These are phyloP conservation scores for Dryoscopus gambensis DNA, from an alignment of 2,113 vertebrate genomes.

Conservation along the genomic window DNA sequence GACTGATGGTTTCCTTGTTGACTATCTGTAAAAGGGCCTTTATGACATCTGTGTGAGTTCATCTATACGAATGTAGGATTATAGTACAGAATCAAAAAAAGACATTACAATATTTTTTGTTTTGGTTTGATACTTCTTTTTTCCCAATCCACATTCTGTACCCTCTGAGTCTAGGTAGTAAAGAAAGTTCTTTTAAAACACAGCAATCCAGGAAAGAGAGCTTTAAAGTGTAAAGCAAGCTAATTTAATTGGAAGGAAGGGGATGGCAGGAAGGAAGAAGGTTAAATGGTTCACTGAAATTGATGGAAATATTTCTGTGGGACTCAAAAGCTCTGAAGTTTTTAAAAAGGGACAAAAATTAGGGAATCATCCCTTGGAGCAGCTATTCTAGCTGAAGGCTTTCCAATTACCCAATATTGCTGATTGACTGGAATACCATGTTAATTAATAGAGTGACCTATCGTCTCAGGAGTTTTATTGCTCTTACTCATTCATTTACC, in stretches of 20 bases:
- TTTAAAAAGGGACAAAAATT: constrained; percentile 9
- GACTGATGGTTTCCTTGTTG: not conserved
- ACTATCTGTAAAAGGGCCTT: not conserved
- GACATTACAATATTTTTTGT: not conserved
- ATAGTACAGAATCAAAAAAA: not conserved
- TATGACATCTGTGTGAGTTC: not conserved
- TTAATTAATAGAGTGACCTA: constrained; percentile 27
- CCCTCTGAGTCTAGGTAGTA: not conserved
- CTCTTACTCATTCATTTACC: not conserved
- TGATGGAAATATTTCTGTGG: not conserved
- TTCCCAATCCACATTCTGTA: not conserved
- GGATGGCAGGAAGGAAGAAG: not conserved
- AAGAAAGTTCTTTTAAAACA: not conserved
- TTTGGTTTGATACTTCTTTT: not conserved
- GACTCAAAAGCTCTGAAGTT: not conserved
- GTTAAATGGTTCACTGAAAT: not conserved
- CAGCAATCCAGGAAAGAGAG: not conserved
- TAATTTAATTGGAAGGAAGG: not conserved
- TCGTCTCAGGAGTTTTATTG: not conserved
- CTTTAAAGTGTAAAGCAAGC: not conserved
- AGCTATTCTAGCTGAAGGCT: not conserved
- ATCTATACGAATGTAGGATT: not conserved
- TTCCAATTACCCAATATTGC: not conserved
- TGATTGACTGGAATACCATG: not conserved
- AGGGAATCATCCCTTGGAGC: not conserved